A percentile compares a stretch with the other conserved stretches of the same genome.
Evolutionary conservation across 2,888 invertebrate genomes (phyloP).

Genomic region (Sesia bembeciformis): DNA sequence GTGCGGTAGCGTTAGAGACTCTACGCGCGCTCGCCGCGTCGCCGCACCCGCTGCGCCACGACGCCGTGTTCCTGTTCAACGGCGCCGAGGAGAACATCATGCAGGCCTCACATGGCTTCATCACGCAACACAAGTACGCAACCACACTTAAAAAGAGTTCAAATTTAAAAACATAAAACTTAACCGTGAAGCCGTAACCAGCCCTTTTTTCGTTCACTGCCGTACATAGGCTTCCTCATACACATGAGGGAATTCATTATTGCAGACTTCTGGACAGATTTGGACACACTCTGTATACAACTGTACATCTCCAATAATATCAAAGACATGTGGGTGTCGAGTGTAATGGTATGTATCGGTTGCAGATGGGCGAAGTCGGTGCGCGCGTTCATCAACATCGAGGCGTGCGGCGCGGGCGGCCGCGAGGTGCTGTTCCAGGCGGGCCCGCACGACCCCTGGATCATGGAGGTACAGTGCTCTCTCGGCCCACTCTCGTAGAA

Average conservation of each 20-base stretch:
- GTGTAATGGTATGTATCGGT: not conserved
- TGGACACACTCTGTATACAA: too few species aligned
- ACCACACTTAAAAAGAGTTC: too few species aligned
- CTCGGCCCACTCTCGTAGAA: not conserved
- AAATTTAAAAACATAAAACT: too few species aligned
- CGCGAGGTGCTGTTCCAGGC: slow-evolving; percentile 91
- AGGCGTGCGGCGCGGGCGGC: slow-evolving; percentile 92
- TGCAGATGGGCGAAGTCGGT: slow-evolving; percentile 80
- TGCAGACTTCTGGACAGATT: not conserved
- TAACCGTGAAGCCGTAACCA: too few species aligned
- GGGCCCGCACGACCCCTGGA: slow-evolving; percentile 82
- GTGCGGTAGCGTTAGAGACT: slow-evolving; percentile 90
- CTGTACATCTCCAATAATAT: not conserved
- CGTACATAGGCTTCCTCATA: too few species aligned
- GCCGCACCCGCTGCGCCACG: slow-evolving; percentile 77
- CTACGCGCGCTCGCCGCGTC: slow-evolving; percentile 79
- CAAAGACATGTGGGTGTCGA: not conserved
- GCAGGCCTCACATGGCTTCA: slow-evolving; percentile 91
- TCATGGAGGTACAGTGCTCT: slow-evolving; percentile 56
- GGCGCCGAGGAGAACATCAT: slow-evolving; percentile 94
- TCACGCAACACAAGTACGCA: slow-evolving; percentile 81
- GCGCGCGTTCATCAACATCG: slow-evolving; percentile 87
- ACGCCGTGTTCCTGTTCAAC: slow-evolving; percentile 89
- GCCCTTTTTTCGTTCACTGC: too few species aligned
- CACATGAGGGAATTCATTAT: too few species aligned